These are phyloP conservation scores for Daktulosphaira vitifoliae DNA, from an alignment of 1,140 invertebrate genomes.

Conservation along the genomic window DNA sequence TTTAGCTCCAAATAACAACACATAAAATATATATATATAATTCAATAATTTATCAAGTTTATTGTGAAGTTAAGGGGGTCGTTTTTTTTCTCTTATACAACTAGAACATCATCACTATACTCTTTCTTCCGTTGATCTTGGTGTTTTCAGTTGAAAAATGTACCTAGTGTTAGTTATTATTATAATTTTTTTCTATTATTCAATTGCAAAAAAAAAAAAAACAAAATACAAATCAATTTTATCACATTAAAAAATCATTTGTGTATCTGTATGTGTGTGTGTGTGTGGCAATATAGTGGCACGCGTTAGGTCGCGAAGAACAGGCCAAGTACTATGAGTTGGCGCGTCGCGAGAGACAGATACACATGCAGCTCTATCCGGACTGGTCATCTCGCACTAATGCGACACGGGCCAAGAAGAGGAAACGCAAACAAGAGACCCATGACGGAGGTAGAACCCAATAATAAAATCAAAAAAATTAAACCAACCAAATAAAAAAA, in stretches of 20 bases:
- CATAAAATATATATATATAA: too few species aligned
- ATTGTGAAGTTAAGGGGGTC: too few species aligned
- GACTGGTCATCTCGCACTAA: slow-evolving; percentile 98
- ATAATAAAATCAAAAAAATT: slow-evolving; percentile 10
- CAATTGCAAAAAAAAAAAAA: not conserved
- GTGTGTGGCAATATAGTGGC: slow-evolving; percentile 93
- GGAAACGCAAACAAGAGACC: slow-evolving; percentile 97
- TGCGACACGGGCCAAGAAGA: slow-evolving; percentile 95
- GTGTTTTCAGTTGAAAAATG: too few species aligned
- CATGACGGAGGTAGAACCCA: slow-evolving; percentile 76
- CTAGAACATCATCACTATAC: too few species aligned
- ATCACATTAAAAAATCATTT: slow-evolving; percentile 2
- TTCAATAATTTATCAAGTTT: too few species aligned
- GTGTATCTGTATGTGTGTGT: slow-evolving; percentile 94
- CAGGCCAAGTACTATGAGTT: slow-evolving; percentile 99
- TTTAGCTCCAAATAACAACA: slow-evolving; percentile 31
- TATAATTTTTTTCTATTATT: slow-evolving; percentile 6
- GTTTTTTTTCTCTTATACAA: too few species aligned
- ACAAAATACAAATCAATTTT: too few species aligned
- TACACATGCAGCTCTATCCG: slow-evolving; percentile 98
- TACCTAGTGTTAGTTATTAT: slow-evolving; percentile 21
- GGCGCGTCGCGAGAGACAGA: slow-evolving; percentile 93
- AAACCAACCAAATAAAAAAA: not conserved
- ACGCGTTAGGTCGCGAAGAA: slow-evolving; percentile 94
- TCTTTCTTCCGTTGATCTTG: too few species aligned